These are phyloP conservation scores for Scortum barcoo DNA, from an alignment of 2,113 vertebrate genomes.

Conservation along the genomic window DNA sequence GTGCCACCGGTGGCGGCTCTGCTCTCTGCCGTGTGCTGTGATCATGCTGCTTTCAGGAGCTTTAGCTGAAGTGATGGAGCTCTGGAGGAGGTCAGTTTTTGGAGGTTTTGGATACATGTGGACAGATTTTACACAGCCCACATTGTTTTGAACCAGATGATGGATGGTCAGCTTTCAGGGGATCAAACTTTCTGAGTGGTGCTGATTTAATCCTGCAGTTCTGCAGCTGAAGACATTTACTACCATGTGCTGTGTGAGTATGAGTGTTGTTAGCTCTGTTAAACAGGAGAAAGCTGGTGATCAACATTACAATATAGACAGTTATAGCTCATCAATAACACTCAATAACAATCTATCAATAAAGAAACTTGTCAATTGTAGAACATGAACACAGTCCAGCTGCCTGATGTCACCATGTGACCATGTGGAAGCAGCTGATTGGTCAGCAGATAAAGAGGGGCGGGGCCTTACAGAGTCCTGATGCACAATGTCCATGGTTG, in stretches of 20 bases:
- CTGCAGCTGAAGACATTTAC: not conserved
- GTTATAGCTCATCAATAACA: not conserved
- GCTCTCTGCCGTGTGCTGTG: not conserved
- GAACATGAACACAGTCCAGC: not conserved
- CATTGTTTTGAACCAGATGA: no score
- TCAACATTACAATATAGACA: not conserved
- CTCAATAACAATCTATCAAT: not conserved
- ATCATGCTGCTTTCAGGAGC: not conserved
- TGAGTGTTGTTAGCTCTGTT: not conserved
- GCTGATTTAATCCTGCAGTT: not conserved
- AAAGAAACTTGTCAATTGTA: not conserved
- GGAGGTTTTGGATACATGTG: not conserved
- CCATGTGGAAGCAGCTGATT: slow-evolving; percentile 27
- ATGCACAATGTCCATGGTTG: no score
- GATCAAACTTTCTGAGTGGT: not conserved
- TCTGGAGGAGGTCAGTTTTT: not conserved
- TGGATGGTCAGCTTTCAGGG: no score
- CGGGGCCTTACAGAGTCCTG: not conserved
- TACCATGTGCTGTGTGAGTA: not conserved
- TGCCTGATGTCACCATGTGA: not conserved
- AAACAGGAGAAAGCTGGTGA: slow-evolving; percentile 24
- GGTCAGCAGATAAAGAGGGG: not conserved
- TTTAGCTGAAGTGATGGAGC: not conserved
- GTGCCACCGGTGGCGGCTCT: not conserved
- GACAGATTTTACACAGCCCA: no score